These are phyloP conservation scores for Drosophila kepulauana DNA, from an alignment of 1,140 invertebrate species.

Conservation along the genomic window DNA sequence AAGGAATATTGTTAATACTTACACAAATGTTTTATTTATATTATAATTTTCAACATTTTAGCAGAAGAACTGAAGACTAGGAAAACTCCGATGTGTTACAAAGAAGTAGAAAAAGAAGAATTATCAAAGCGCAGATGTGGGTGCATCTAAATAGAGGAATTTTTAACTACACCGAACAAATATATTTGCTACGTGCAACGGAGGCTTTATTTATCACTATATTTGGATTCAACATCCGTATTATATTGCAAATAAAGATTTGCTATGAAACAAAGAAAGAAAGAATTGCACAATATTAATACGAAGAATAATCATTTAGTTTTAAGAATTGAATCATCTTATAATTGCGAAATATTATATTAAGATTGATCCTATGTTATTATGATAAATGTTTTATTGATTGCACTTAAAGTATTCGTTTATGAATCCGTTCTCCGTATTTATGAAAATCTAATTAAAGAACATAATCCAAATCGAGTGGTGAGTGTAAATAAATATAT, in stretches of 20 bases:
- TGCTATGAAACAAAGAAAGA: not conserved
- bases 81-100: not conserved
- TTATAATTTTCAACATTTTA: not conserved
- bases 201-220: not conserved
- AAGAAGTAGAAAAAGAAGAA: not conserved
- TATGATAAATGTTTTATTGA: too few species aligned
- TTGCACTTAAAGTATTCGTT: too few species aligned
- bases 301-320: too few species aligned
- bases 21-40: not conserved
- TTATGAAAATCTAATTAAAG: not conserved
- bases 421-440: too few species aligned
- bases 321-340: too few species aligned
- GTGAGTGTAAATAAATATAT: not conserved
- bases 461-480: not conserved
- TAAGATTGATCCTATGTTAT: too few species aligned
- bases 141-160: not conserved
- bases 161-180: not conserved
- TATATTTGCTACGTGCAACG: not conserved
- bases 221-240: not conserved
- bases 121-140: not conserved
- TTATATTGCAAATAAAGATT: not conserved
- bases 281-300: too few species aligned
- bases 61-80: conserved; percentile 10
- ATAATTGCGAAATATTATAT: too few species aligned
- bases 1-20: not conserved